Evolutionary conservation across 2,888 invertebrate species (phyloP), one percentile per base, ranked within the genome.

Genomic region (Leptogaster cylindrica): DNA sequence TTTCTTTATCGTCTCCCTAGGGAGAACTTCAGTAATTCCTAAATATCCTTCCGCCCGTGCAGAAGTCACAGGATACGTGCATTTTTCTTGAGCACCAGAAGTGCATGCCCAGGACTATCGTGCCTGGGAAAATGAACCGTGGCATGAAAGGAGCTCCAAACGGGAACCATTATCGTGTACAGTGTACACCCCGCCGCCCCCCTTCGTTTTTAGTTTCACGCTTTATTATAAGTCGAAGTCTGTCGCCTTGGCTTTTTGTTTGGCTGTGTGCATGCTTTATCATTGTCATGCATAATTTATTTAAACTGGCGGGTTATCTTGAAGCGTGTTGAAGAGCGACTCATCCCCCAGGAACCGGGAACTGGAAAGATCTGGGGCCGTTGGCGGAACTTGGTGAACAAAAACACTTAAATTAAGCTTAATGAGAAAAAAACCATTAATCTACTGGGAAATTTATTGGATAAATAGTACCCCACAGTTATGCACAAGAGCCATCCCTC

Each of bases 201-300:
- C 10, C 27, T 14, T 27, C 25, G 28, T 50, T 14, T 50, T 50
- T 28, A 25, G 27, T 27, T 50, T 14, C 27, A 33, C 31, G 14
- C 14, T 51, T 31, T 28, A 33, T 52, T 31, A 52, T 20, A 52
- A 33, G 14, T 18, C 33, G 39, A 28, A 10, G 28, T 20, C 8
- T 61, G 52, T 55, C 33, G 65, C 50, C 55, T 41, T 36, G 33
- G 25, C 39, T 52, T 39, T n/a, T 16, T 27, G 28, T 58, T 61
- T 41, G 46, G 61, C 63, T 66, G 63, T 66, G 61, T 61, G 66
- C 63, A 66, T 68, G 63, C 66, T 68, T 66, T 68, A 68, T 68
- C 68, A 68, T 23, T 68, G 68, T 68, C 68, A 68, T 68, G 66
- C 63, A 68, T 68, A 68, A 68, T 68, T 66, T 68, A 68, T 68